Conservation (phyloP, 2,797 vertebrate species). For the Sebastolobus alascanus region DNA sequence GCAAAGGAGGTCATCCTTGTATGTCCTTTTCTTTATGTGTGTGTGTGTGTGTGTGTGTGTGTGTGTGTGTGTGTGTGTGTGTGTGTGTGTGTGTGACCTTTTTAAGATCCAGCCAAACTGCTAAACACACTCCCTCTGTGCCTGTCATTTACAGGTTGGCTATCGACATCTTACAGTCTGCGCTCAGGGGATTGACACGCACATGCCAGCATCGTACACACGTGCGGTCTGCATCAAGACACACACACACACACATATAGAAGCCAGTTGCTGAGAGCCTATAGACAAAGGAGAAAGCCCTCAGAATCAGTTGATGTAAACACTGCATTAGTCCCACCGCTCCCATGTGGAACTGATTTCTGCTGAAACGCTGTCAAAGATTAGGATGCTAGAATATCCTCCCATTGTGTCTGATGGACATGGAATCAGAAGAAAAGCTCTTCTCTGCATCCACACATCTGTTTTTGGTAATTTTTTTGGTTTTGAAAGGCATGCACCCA, state of each 20-base stretch:
- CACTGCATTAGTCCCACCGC: constrained; percentile 13
- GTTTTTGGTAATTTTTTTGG: constrained; percentile 40
- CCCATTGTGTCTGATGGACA: constrained; percentile 42
- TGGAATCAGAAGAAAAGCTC: constrained; percentile 33
- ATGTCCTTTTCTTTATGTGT: constrained; percentile 34
- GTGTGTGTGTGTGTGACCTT: constrained; percentile 80
- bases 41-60: constrained; percentile 35
- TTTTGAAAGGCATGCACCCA: constrained; percentile 40
- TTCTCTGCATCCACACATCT: constrained; percentile 47
- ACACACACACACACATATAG: constrained; percentile 6
- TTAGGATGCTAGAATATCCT: constrained; percentile 24
- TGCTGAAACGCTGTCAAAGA: constrained; percentile 43
- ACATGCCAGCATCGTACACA: constrained; percentile 46
- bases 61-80: constrained; percentile 23
- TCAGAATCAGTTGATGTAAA: constrained; percentile 52
- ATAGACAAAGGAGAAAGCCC: constrained; percentile 29
- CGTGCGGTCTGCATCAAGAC: constrained; percentile 26
- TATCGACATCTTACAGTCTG: constrained; percentile 80
- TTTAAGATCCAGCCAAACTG: constrained; percentile 86
- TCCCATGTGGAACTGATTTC: constrained; percentile 64
- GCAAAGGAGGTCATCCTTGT: constrained; percentile 43
- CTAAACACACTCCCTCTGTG: constrained; percentile 86
- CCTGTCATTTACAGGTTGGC: constrained; percentile 88
- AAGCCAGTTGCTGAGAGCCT: constrained; percentile 8
- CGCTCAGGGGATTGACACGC: constrained; percentile 48